phyloP scores from a whole-genome alignment of 2,888 invertebrate genomes.

The Trypoxylon attenuatum region DNA sequence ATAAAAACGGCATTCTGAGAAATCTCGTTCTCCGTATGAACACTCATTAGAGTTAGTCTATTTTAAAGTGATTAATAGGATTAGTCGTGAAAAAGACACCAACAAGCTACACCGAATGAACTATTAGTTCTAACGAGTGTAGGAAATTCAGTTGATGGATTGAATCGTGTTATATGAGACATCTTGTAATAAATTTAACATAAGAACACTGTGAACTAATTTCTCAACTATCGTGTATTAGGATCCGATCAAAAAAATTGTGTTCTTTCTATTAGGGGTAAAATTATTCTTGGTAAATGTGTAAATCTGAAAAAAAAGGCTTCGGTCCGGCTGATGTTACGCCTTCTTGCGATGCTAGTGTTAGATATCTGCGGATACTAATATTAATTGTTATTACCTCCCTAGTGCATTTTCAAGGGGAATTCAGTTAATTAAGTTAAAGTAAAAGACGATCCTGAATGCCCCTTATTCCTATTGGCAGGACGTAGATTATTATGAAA shows the following conservation, averaged over 20 bases:
- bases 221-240: conserved; percentile 35
- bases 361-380: conserved; percentile 23
- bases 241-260: no score
- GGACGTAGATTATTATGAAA: conserved; percentile 41
- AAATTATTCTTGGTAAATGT: conserved; percentile 20
- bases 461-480: conserved; percentile 26
- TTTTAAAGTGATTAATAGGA: conserved; percentile 61
- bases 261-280: no score
- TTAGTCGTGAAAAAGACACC: conserved; percentile 64
- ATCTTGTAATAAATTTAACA: conserved; percentile 18
- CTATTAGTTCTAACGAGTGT: conserved; percentile 61
- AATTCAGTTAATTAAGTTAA: conserved; percentile 32
- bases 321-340: conserved; percentile 31
- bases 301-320: conserved; percentile 19
- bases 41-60: conserved; percentile 58
- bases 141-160: conserved; percentile 44
- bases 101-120: conserved; percentile 65
- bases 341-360: conserved; percentile 33
- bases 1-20: conserved; percentile 38
- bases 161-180: conserved; percentile 40
- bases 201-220: conserved; percentile 31
- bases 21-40: conserved; percentile 47
- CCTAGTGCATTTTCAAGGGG: conserved; percentile 18
- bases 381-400: conserved; percentile 22
- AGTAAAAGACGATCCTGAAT: conserved; percentile 25